These are phyloP conservation scores for Rissa tridactyla DNA, from an alignment of 2,113 vertebrate genomes.

Conservation along the genomic window DNA sequence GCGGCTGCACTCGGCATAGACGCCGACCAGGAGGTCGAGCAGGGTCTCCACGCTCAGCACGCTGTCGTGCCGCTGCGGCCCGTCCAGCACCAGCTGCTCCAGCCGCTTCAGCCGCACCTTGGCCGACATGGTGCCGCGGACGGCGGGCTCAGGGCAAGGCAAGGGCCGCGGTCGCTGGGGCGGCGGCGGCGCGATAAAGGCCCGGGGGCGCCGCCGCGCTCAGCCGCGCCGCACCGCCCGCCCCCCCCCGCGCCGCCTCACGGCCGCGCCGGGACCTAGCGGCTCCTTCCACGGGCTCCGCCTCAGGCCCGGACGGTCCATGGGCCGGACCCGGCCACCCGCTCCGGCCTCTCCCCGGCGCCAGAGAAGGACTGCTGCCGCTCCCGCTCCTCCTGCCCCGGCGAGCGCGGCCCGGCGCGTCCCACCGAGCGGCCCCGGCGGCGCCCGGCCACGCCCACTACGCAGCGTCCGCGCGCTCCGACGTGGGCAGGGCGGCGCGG, in stretches of 20 bases:
- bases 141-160: neutral
- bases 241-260: slow-evolving; percentile 32
- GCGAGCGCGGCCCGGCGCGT: neutral
- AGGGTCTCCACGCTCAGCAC: slow-evolving; percentile 91
- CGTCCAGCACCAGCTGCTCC: slow-evolving; percentile 91
- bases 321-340: slow-evolving; percentile 57
- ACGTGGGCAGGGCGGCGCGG: slow-evolving; percentile 43
- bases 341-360: neutral
- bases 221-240: slow-evolving; percentile 37
- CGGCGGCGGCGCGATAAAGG: neutral
- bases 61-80: slow-evolving; percentile 77
- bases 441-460: slow-evolving; percentile 41
- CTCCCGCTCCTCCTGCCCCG: neutral
- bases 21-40: slow-evolving; percentile 90
- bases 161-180: neutral
- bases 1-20: slow-evolving; percentile 85
- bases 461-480: slow-evolving; percentile 70
- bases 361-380: neutral
- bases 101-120: slow-evolving; percentile 92
- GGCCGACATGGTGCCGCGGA: slow-evolving; percentile 84
- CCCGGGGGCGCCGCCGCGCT: neutral
- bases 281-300: slow-evolving; percentile 58
- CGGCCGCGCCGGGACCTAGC: slow-evolving; percentile 41
- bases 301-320: slow-evolving; percentile 70
- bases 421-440: slow-evolving; percentile 10